phyloP scores from a whole-genome alignment of 2,113 vertebrate genomes.

The Spea bombifrons region DNA sequence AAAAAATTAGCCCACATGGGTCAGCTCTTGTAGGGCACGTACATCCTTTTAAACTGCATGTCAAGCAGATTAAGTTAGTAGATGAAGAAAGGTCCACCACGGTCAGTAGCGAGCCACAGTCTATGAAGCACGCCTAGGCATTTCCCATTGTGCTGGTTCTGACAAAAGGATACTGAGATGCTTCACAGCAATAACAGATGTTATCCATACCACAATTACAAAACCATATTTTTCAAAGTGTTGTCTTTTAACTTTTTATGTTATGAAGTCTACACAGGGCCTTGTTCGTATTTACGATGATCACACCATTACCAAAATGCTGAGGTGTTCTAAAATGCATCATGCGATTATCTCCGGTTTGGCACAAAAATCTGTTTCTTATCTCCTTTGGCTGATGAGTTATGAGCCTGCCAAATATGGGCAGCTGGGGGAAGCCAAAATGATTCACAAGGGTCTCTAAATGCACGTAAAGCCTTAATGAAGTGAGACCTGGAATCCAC shows the following conservation, averaged over 20 bases:
- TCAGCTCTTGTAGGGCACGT: no score
- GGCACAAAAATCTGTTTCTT: constrained; percentile 15
- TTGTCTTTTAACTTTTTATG: not conserved
- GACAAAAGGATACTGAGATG: no score
- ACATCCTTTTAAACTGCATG: no score
- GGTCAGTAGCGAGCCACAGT: no score
- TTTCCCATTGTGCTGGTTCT: no score
- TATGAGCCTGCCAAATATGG: not conserved
- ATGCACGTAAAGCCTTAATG: not conserved
- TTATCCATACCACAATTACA: no score
- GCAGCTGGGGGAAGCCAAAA: not conserved
- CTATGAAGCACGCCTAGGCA: no score
- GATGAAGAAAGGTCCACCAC: no score
- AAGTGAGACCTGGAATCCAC: not conserved
- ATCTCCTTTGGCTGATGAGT: not conserved
- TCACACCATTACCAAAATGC: not conserved
- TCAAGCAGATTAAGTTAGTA: no score
- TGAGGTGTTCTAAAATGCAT: not conserved
- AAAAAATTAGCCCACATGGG: no score
- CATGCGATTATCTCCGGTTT: constrained; percentile 1
- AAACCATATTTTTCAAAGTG: no score
- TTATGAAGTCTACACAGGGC: not conserved
- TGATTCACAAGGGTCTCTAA: not conserved
- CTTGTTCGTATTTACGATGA: not conserved
- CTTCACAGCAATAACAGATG: no score